phyloP scores from a whole-genome alignment of 2,113 vertebrate genomes.

The Festucalex cinctus region DNA sequence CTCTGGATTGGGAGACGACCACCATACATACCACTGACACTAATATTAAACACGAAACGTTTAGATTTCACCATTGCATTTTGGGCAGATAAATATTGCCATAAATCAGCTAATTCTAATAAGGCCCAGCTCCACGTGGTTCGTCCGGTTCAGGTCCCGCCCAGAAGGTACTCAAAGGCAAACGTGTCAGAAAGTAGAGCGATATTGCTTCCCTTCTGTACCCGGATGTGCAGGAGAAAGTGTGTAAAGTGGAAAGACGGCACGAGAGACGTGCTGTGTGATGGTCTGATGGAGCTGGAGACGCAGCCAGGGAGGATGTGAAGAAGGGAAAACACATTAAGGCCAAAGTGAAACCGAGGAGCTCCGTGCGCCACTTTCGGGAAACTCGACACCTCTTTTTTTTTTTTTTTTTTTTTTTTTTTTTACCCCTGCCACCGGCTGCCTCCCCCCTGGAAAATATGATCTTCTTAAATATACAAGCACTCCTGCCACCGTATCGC shows the following conservation, averaged over 20 bases:
- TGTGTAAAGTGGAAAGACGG: constrained; percentile 1
- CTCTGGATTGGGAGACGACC: no score
- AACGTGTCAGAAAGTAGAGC: constrained; percentile 4
- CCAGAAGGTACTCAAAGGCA: no score
- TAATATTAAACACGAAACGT: no score
- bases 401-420: constrained; percentile 28
- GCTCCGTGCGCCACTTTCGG: constrained; percentile 37
- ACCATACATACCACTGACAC: no score
- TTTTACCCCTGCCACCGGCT: constrained; percentile 39
- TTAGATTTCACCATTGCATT: no score
- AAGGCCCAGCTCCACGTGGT: no score
- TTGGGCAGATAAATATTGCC: no score
- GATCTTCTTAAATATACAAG: constrained; percentile 61
- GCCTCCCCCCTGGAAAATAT: constrained; percentile 52
- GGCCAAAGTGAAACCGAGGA: constrained; percentile 16
- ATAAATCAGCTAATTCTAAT: no score
- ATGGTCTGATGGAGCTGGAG: constrained; percentile 32
- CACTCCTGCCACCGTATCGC: constrained; percentile 59
- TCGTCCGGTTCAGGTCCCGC: no score
- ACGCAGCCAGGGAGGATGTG: constrained; percentile 8
- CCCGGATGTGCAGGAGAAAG: constrained; percentile 46
- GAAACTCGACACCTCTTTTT: constrained; percentile 56
- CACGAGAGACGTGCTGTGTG: neutral
- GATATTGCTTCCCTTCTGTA: constrained; percentile 44
- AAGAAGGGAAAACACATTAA: constrained; percentile 29